A percentile compares a stretch with the other conserved stretches of the same genome.
Evolutionary conservation across 2,888 invertebrate species (phyloP).

Genomic region (Prionchulus punctatus): DNA sequence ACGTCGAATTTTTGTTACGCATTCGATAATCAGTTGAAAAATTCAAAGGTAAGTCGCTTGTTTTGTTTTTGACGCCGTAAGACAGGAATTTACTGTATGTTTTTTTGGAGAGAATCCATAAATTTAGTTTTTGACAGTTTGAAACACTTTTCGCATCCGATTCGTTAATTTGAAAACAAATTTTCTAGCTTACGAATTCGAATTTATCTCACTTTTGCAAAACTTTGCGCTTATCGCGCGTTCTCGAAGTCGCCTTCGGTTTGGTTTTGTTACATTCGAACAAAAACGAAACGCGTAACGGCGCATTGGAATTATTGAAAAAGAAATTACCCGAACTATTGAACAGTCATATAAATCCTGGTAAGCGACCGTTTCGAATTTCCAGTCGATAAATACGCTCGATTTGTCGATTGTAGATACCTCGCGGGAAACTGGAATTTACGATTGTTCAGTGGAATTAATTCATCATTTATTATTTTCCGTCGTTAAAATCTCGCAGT

Average conservation of each 20-base stretch:
- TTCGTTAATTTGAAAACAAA: not conserved
- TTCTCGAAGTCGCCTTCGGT: slow-evolving; percentile 78
- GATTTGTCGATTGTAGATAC: slow-evolving; percentile 6
- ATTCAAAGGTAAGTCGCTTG: slow-evolving; percentile 49
- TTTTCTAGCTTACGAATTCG: not conserved
- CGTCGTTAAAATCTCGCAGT: slow-evolving; percentile 35
- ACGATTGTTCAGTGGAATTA: slow-evolving; percentile 75
- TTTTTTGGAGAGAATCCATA: slow-evolving; percentile 1
- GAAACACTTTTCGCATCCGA: not conserved
- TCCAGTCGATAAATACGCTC: not conserved
- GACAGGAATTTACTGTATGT: slow-evolving; percentile 5
- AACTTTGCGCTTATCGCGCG: slow-evolving; percentile 45
- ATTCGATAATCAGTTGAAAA: slow-evolving; percentile 59
- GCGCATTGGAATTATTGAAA: slow-evolving; percentile 61
- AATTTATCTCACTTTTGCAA: slow-evolving; percentile 61
- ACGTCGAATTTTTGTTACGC: slow-evolving; percentile 72
- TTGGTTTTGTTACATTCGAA: slow-evolving; percentile 64
- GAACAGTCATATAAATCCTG: slow-evolving; percentile 66
- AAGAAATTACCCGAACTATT: slow-evolving; percentile 66
- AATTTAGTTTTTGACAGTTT: too few species aligned
- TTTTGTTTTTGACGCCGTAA: not conserved
- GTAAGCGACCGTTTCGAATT: slow-evolving; percentile 26
- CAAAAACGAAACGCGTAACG: slow-evolving; percentile 53
- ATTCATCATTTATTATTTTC: slow-evolving; percentile 59
- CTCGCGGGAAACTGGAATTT: slow-evolving; percentile 46